Conservation (phyloP, 2,888 invertebrate genomes). For the Lydus trimaculatus region DNA sequence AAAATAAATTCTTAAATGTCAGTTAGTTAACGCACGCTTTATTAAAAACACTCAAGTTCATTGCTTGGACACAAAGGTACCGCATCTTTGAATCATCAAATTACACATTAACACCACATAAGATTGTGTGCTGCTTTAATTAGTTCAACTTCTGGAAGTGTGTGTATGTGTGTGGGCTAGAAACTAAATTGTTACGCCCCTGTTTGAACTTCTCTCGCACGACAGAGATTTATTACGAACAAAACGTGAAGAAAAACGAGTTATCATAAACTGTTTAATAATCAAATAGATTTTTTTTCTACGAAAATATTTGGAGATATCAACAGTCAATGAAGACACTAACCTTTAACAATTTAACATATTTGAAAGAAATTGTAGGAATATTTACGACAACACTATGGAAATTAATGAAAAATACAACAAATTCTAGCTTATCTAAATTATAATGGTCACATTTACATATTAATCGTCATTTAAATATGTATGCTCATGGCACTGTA, state of each 20-base stretch:
- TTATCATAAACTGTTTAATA: neutral
- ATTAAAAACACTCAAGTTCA: slow-evolving; percentile 47
- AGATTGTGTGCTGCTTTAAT: slow-evolving; percentile 47
- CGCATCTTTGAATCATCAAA: slow-evolving; percentile 53
- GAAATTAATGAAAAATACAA: neutral
- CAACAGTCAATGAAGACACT: neutral
- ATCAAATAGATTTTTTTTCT: neutral
- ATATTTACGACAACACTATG: neutral
- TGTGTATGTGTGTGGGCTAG: slow-evolving; percentile 51
- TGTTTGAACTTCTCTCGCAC: slow-evolving; percentile 45
- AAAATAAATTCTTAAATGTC: slow-evolving; percentile 53
- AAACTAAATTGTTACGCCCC: slow-evolving; percentile 45
- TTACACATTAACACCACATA: slow-evolving; percentile 53
- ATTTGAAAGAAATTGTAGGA: neutral
- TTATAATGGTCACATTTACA: neutral
- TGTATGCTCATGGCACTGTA: neutral
- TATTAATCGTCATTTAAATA: neutral
- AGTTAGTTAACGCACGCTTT: slow-evolving; percentile 43
- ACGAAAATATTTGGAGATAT: neutral
- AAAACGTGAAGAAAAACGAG: neutral
- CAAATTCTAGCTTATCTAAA: neutral
- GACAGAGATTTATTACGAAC: slow-evolving; percentile 44
- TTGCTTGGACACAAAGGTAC: slow-evolving; percentile 47
- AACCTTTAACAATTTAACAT: neutral
- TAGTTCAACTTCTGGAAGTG: slow-evolving; percentile 50